Evolutionary conservation across 2,888 invertebrate species (phyloP).

Genomic region (Euproctis similis): DNA sequence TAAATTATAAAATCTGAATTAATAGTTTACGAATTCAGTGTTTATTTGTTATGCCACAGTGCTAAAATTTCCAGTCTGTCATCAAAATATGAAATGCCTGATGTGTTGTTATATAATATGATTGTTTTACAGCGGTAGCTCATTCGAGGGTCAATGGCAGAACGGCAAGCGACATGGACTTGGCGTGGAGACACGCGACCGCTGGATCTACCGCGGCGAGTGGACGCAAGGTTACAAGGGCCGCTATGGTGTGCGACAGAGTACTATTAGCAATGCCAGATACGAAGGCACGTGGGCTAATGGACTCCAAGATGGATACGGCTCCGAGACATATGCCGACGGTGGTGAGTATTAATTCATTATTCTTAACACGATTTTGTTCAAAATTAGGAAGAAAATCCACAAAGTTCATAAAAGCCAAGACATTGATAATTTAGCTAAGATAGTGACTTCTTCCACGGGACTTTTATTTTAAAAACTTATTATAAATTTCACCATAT

Average conservation of each 20-base stretch:
- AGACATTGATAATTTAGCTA: too few relatives aligned
- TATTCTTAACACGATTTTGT: too few relatives aligned
- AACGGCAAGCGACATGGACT: slow-evolving; percentile 98
- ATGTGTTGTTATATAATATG: too few relatives aligned
- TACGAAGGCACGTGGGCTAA: slow-evolving; percentile 99
- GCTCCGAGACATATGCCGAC: slow-evolving; percentile 99
- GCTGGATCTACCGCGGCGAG: slow-evolving; percentile 98
- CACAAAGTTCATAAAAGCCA: too few relatives aligned
- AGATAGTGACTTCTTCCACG: too few relatives aligned
- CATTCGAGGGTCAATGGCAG: slow-evolving; percentile 99
- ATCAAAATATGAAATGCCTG: too few relatives aligned
- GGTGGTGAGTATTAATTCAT: slow-evolving; percentile 89
- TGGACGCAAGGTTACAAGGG: slow-evolving; percentile 99
- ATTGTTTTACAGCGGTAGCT: slow-evolving; percentile 88
- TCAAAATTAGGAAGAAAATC: too few relatives aligned
- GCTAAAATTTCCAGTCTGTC: not conserved
- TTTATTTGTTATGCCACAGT: not conserved
- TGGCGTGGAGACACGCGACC: slow-evolving; percentile 96
- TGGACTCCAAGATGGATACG: slow-evolving; percentile 99
- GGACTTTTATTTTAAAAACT: too few relatives aligned
- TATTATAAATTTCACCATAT: too few relatives aligned
- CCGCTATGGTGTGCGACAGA: slow-evolving; percentile 97
- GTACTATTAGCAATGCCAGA: slow-evolving; percentile 94
- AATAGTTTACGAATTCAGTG: not conserved
- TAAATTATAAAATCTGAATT: too few relatives aligned